Percentiles rank a stretch among this genome's conserved stretches.
Evolutionary conservation across 2,888 invertebrate species (phyloP).

Genomic region (Reticulitermes lucifugus): DNA sequence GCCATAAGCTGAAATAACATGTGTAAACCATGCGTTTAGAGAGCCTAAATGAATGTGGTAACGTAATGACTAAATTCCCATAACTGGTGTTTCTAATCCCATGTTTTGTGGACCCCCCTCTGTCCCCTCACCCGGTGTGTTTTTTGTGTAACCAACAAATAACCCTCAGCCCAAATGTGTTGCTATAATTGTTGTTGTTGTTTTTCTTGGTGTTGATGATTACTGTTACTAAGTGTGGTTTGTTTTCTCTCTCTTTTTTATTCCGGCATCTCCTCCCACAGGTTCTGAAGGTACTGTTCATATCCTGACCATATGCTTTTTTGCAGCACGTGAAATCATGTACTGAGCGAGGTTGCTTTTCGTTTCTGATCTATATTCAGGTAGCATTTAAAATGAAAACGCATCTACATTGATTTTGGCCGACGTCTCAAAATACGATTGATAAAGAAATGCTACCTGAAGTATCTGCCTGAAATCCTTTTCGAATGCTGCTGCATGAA

Average conservation of each 20-base stretch:
- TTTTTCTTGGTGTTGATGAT: not conserved
- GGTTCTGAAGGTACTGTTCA: conserved; percentile 67
- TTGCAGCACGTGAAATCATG: not conserved
- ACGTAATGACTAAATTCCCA: not conserved
- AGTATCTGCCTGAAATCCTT: not conserved
- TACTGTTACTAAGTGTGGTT: conserved; percentile 63
- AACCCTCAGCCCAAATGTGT: not conserved
- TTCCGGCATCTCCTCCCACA: conserved; percentile 60
- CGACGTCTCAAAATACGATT: too few species aligned
- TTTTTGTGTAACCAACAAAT: not conserved
- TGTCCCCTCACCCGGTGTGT: not conserved
- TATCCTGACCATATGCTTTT: conserved; percentile 46
- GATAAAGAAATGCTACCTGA: not conserved
- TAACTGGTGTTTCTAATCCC: not conserved
- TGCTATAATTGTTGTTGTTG: conserved; percentile 22
- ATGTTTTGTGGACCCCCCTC: not conserved
- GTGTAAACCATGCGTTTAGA: not conserved
- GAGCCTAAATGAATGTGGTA: not conserved
- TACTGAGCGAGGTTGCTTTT: not conserved
- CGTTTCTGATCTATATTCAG: not conserved
- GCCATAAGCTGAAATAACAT: not conserved
- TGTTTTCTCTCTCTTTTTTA: conserved; percentile 62
- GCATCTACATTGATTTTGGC: too few species aligned
- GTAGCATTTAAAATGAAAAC: not conserved
- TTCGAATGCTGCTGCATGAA: not conserved